Evolutionary conservation across 2,888 invertebrate species (phyloP).

Genomic region (Muschampia plurimacula): DNA sequence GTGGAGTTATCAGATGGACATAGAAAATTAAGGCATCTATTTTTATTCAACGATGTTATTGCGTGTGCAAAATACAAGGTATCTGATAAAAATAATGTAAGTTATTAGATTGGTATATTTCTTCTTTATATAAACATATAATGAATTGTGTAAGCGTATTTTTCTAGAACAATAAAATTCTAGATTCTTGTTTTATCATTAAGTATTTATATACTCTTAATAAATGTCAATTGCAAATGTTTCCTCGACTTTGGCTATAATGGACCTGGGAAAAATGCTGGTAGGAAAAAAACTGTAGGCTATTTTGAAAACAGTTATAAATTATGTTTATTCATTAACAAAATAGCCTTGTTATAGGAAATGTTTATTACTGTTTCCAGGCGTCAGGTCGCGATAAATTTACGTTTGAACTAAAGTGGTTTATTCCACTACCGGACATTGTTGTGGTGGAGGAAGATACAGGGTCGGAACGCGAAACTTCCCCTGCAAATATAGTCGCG

Average conservation of each 20-base stretch:
- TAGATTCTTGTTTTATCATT: too few relatives aligned
- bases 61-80: constrained; percentile 98
- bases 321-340: neutral
- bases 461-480: constrained; percentile 83
- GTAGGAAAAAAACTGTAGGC: neutral
- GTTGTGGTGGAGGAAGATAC: constrained; percentile 89
- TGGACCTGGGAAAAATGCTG: too few relatives aligned
- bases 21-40: constrained; percentile 95
- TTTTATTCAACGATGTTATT: constrained; percentile 97
- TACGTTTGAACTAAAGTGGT: constrained; percentile 97
- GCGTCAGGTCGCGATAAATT: constrained; percentile 95
- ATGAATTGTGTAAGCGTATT: neutral
- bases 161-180: too few relatives aligned
- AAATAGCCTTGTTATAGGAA: neutral
- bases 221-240: too few relatives aligned
- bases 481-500: constrained; percentile 93
- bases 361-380: constrained; percentile 59
- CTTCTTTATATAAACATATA: neutral
- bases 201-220: too few relatives aligned
- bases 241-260: too few relatives aligned
- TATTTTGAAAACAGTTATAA: too few relatives aligned
- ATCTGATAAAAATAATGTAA: constrained; percentile 45
- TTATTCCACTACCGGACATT: constrained; percentile 94
- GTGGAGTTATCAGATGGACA: constrained; percentile 96
- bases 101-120: constrained; percentile 17